phyloP scores from a whole-genome alignment of 2,113 vertebrate species.

The Dromaius novaehollandiae region DNA sequence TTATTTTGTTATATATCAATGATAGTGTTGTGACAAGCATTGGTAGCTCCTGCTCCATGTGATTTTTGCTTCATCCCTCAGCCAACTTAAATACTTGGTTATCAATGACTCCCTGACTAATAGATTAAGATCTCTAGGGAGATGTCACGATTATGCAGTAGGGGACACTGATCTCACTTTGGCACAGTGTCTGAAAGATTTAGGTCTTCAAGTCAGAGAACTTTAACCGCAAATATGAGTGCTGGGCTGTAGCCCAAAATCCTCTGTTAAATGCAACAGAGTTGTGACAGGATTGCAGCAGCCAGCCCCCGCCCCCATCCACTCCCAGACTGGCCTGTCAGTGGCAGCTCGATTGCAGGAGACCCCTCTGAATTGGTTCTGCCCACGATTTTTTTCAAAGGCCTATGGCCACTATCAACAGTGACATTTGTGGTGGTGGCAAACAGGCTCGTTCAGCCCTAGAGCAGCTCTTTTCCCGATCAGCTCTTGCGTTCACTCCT shows the following conservation, averaged over 20 bases:
- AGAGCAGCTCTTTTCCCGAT: not conserved
- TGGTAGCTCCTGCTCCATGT: not conserved
- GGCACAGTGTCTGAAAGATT: accelerated
- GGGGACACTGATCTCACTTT: not conserved
- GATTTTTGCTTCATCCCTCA: not conserved
- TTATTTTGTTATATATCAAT: not conserved
- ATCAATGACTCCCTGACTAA: not conserved
- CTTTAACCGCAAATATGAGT: not conserved
- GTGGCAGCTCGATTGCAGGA: no score
- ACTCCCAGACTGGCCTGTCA: accelerated
- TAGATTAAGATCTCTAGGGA: not conserved
- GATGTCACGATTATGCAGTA: not conserved
- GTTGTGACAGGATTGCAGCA: accelerated
- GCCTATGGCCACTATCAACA: accelerated
- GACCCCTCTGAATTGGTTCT: not conserved
- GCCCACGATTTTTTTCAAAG: not conserved
- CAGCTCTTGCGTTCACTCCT: accelerated
- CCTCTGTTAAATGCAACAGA: not conserved
- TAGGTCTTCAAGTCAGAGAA: not conserved
- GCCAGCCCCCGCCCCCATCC: not conserved
- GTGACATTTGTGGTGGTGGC: accelerated
- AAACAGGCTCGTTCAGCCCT: not conserved
- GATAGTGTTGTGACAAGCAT: not conserved
- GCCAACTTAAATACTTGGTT: not conserved
- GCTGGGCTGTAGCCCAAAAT: not conserved